Percentiles rank a stretch among this genome's conserved stretches.
Evolutionary conservation across 2,888 invertebrate genomes (phyloP).

Genomic region (Chrysodeixis includens): DNA sequence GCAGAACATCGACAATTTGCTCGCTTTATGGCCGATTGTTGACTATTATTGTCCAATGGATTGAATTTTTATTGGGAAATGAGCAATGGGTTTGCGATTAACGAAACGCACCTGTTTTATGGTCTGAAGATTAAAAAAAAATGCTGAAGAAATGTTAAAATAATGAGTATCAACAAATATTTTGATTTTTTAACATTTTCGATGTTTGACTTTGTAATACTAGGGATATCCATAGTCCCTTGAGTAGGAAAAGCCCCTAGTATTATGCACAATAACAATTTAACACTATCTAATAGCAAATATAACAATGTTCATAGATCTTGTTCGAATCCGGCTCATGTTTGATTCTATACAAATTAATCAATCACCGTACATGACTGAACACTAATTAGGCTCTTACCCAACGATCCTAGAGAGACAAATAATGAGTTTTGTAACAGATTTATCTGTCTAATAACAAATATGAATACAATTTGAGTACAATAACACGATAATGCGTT

Average conservation of each 20-base stretch:
- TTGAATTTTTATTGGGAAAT: constrained; percentile 14
- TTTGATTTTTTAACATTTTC: too few species aligned
- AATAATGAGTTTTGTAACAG: not conserved
- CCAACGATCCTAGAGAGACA: not conserved
- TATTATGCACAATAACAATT: too few species aligned
- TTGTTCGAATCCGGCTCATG: too few species aligned
- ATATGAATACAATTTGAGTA: not conserved
- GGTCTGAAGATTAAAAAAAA: not conserved
- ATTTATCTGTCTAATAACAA: constrained; percentile 5
- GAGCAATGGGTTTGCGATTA: not conserved
- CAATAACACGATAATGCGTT: constrained; percentile 13
- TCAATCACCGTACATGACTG: not conserved
- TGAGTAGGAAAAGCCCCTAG: too few species aligned
- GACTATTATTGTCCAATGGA: constrained; percentile 27
- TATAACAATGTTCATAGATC: too few species aligned
- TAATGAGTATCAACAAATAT: not conserved
- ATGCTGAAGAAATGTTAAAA: not conserved
- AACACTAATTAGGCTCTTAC: not conserved
- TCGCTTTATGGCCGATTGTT: constrained; percentile 47
- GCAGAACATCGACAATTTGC: constrained; percentile 30
- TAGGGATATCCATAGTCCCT: too few species aligned
- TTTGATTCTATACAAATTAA: too few species aligned
- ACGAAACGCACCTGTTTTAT: not conserved
- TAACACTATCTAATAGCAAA: too few species aligned
- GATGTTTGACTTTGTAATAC: too few species aligned